Conservation (phyloP, 2,113 vertebrate species). For the Desmodus rotundus region DNA sequence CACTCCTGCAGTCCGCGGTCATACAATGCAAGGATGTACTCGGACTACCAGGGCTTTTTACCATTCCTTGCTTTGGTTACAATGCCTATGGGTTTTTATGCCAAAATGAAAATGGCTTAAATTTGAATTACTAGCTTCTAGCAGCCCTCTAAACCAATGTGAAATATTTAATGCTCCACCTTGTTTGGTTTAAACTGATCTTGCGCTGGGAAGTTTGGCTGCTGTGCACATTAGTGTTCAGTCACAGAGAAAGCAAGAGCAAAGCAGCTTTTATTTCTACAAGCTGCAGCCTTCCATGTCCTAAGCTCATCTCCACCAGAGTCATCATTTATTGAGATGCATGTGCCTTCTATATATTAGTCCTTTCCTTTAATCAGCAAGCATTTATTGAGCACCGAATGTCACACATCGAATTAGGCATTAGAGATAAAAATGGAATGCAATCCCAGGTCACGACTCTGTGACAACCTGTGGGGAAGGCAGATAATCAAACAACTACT, state of each 20-base stretch:
- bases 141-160: background rate
- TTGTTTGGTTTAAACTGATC: slow-evolving; percentile 11
- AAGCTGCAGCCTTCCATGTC: background rate
- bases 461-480: background rate
- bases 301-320: background rate
- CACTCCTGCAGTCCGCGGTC: background rate
- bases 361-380: background rate
- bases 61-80: slow-evolving; percentile 29
- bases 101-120: background rate
- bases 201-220: background rate
- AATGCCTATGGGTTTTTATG: slow-evolving; percentile 50
- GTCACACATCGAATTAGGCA: background rate
- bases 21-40: accelerated
- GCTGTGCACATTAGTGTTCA: background rate
- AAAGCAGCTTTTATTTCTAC: background rate
- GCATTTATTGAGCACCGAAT: background rate
- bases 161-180: slow-evolving; percentile 32
- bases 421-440: background rate
- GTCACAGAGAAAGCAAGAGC: background rate
- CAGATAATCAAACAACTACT: background rate
- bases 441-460: background rate
- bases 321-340: background rate
- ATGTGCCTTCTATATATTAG: background rate
- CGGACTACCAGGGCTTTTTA: background rate
- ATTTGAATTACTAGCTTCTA: slow-evolving; percentile 31